phyloP scores from a whole-genome alignment of 2,113 vertebrate species.

The Nicator chloris region DNA sequence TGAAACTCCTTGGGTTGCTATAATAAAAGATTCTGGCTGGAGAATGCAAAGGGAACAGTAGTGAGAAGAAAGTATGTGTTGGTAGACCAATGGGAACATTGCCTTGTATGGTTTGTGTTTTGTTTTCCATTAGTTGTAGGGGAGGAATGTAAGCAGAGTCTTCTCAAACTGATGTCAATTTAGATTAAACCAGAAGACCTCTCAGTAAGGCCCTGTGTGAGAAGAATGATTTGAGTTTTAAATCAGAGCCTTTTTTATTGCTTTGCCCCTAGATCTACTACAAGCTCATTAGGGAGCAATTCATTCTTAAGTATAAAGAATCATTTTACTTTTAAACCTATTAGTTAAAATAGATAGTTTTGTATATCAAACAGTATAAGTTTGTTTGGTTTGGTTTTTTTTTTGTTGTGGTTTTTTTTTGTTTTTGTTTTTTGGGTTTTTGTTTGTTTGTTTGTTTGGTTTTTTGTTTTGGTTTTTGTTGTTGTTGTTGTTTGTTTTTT shows the following conservation, averaged over 20 bases:
- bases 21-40: background rate
- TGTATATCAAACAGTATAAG: background rate
- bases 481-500: too few species aligned
- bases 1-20: background rate
- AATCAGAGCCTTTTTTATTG: background rate
- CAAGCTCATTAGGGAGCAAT: background rate
- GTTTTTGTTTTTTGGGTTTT: too few species aligned
- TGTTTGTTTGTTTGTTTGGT: too few species aligned
- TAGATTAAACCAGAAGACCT: slow-evolving; percentile 9
- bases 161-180: background rate
- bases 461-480: too few species aligned
- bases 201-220: background rate
- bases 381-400: too few species aligned
- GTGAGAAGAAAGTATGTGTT: background rate
- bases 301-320: background rate
- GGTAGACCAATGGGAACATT: background rate
- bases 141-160: slow-evolving; percentile 41
- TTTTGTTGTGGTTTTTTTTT: too few species aligned
- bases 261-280: background rate
- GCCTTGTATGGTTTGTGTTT: slow-evolving; percentile 29
- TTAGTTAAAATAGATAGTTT: background rate
- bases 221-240: background rate
- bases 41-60: background rate
- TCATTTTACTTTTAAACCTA: background rate
- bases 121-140: slow-evolving; percentile 25